Evolutionary conservation across 1,140 invertebrate genomes (phyloP).

Genomic region (Aleiodes sp.): DNA sequence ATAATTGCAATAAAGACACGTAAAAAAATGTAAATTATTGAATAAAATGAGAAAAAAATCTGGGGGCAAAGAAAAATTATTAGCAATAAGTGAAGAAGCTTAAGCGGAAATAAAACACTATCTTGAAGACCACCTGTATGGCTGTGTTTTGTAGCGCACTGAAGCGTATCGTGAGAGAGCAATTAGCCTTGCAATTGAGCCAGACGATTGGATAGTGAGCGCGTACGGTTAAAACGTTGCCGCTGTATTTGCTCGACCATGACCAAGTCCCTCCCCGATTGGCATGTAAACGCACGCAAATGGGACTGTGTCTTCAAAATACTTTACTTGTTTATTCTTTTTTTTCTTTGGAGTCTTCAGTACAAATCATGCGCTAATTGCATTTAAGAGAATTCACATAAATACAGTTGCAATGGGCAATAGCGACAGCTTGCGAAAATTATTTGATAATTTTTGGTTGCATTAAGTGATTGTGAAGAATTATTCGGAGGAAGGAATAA

Average conservation of each 20-base stretch:
- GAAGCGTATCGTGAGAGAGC: neutral
- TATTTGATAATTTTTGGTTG: too few species aligned
- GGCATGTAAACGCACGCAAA: neutral
- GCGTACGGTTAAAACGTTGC: neutral
- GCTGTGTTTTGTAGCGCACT: neutral
- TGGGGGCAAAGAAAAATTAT: too few species aligned
- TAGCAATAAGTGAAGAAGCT: neutral
- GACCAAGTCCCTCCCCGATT: slow-evolving; percentile 16
- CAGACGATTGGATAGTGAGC: slow-evolving; percentile 2
- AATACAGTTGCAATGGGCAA: too few species aligned
- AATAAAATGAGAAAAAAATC: neutral
- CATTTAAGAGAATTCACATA: neutral
- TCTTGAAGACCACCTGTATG: slow-evolving; percentile 2
- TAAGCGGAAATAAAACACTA: neutral
- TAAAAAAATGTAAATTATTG: neutral
- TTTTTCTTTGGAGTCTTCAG: neutral
- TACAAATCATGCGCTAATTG: slow-evolving; percentile 5
- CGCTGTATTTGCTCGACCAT: neutral
- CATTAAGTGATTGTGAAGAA: too few species aligned
- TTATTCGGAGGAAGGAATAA: too few species aligned
- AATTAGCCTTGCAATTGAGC: slow-evolving; percentile 8
- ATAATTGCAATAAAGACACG: neutral
- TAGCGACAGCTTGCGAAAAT: too few species aligned
- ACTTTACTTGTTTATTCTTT: too few species aligned
- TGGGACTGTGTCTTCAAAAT: neutral